These are phyloP conservation scores for Eudemis profundana DNA, from an alignment of 2,888 invertebrate species.

Conservation along the genomic window DNA sequence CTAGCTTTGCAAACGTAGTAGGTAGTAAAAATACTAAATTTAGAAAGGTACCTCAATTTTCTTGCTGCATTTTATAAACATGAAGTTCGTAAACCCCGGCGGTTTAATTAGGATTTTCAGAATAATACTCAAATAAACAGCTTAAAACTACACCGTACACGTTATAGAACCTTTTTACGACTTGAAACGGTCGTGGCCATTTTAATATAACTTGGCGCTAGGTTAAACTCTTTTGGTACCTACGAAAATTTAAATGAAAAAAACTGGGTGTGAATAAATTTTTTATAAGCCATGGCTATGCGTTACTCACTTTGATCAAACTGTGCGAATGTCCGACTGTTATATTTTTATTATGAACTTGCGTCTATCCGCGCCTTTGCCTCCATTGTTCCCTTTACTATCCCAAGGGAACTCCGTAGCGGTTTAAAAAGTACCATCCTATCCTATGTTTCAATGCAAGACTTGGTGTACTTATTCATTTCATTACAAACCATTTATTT, in stretches of 20 bases:
- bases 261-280: neutral
- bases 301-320: neutral
- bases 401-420: too few species aligned
- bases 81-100: neutral
- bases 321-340: too few species aligned
- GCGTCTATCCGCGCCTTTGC: too few species aligned
- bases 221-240: slow-evolving; percentile 5
- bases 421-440: too few species aligned
- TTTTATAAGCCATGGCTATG: neutral
- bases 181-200: slow-evolving; percentile 3
- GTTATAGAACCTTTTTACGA: slow-evolving; percentile 30
- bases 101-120: slow-evolving; percentile 10
- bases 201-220: slow-evolving; percentile 15
- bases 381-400: too few species aligned
- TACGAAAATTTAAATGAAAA: neutral
- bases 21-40: too few species aligned
- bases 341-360: too few species aligned
- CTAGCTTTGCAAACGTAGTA: too few species aligned
- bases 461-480: too few species aligned
- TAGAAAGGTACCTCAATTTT: neutral
- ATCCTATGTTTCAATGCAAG: too few species aligned
- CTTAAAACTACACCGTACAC: slow-evolving; percentile 13
- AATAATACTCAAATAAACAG: slow-evolving; percentile 22
- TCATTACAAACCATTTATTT: too few species aligned
- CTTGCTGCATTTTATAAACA: slow-evolving; percentile 1